Evolutionary conservation across 2,888 invertebrate species (phyloP), one percentile per base, ranked within the genome.

Genomic region (Diachrysia chrysitis): DNA sequence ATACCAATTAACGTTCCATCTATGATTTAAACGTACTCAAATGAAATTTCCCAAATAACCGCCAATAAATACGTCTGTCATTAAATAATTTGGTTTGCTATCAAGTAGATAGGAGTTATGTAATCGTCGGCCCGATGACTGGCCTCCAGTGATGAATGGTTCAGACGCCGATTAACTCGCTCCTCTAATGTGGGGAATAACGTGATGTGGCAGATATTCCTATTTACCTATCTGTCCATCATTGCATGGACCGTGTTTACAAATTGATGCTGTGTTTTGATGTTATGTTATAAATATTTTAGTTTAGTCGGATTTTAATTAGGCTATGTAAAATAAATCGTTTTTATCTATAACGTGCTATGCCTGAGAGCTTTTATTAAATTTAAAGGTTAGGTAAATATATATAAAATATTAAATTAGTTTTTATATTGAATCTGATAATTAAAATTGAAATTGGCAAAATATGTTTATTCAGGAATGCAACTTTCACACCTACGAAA

Each of bases 111-210:
- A 75, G 63, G 64, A 73, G 72, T 74, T 76, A 54, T 71, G 79
- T 83, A 83, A 85, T 83, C 79, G 80, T 71, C 62, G 63, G 59
- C 66, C 75, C 83, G 81, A 89, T 89, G 89, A 89, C 87, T 89
- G 76, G 87, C 73, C 83, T 81, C 78, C 83, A 82, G 85, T 90
- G 90, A 92, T 92, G 83, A 89, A 92, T 91, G 88, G 72, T 84
- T 82, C 65, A 65, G 64, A 51, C 71, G 62, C 66, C 83, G 85
- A 87, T 89, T 88, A 89, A 83, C 84, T 84, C 82, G 76, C 77
- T 80, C 76, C 75, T 86, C 82, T 87, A 89, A 88, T 87, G 85
- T 86, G 85, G 85, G 83, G 90, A 89, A 90, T 88, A 89, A 89
- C 84, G 76, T 92, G 90, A 92, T 85, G 77, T 67, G 51, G 92